A percentile compares a stretch with the other conserved stretches of the same genome.
Conservation (phyloP, 2,888 invertebrate species). For the Drosophila pseudotalamancana region DNA sequence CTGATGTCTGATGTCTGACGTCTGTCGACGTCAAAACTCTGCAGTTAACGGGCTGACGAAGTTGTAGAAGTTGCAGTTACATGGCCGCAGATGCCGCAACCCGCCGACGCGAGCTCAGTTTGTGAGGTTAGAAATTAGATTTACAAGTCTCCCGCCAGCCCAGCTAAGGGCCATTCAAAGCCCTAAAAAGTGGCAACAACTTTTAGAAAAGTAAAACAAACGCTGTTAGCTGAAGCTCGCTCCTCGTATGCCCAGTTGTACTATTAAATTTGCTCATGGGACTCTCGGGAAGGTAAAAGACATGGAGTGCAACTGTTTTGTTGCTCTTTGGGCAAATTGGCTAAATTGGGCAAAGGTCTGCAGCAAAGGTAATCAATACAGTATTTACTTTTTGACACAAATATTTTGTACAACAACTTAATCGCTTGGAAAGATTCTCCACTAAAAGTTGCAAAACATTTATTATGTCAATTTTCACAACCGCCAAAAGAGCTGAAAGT, state of each 20-base stretch:
- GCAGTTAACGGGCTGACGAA: slow-evolving; percentile 67
- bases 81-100: slow-evolving; percentile 45
- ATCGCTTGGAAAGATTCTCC: slow-evolving; percentile 54
- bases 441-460: slow-evolving; percentile 49
- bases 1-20: slow-evolving; percentile 40
- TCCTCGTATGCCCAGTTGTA: slow-evolving; percentile 45
- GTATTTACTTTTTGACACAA: slow-evolving; percentile 27
- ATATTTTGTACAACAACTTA: slow-evolving; percentile 57
- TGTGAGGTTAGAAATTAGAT: slow-evolving; percentile 75
- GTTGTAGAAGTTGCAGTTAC: slow-evolving; percentile 63
- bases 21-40: slow-evolving; percentile 42
- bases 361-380: slow-evolving; percentile 65
- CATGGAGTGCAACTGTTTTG: slow-evolving; percentile 60
- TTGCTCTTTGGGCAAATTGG: slow-evolving; percentile 43
- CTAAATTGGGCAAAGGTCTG: slow-evolving; percentile 44
- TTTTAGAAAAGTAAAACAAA: slow-evolving; percentile 69
- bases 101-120: slow-evolving; percentile 13
- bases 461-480: slow-evolving; percentile 32
- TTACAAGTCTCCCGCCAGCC: slow-evolving; percentile 61
- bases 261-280: slow-evolving; percentile 66
- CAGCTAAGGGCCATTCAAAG: slow-evolving; percentile 40
- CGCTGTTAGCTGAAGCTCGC: slow-evolving; percentile 37
- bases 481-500: slow-evolving; percentile 40
- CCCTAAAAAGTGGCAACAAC: slow-evolving; percentile 60
- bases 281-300: slow-evolving; percentile 41